Conservation (phyloP, 2,113 vertebrate genomes). For the Poecilia latipinna region DNA sequence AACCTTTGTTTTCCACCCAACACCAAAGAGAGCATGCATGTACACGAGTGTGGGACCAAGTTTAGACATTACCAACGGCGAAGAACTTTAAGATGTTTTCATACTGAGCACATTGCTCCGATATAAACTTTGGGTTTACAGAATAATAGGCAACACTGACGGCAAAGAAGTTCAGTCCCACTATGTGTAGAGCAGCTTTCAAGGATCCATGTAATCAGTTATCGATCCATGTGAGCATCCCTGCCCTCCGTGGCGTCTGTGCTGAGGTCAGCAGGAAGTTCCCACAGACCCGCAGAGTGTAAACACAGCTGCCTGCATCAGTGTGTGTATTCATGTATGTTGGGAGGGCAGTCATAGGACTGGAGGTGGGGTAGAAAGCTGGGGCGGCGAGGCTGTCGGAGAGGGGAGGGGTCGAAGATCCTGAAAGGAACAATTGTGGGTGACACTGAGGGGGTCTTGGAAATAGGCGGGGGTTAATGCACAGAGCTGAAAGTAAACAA, state of each 20-base stretch:
- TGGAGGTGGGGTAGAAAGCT: slow-evolving; percentile 59
- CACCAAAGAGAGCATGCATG: slow-evolving; percentile 19
- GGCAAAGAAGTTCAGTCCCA: not conserved
- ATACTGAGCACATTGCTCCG: not conserved
- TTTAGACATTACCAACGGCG: not conserved
- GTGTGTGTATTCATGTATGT: slow-evolving; percentile 35
- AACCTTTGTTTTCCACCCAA: slow-evolving; percentile 45
- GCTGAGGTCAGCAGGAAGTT: slow-evolving; percentile 77
- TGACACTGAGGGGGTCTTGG: not conserved
- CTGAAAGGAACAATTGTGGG: slow-evolving; percentile 22
- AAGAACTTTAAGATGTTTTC: not conserved
- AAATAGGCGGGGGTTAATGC: slow-evolving; percentile 2
- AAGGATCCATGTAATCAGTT: not conserved
- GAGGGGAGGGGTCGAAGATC: slow-evolving; percentile 1
- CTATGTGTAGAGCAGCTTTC: no score
- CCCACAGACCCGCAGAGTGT: slow-evolving; percentile 65
- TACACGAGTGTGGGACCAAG: not conserved
- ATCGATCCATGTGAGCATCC: not conserved
- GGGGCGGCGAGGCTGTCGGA: slow-evolving; percentile 51
- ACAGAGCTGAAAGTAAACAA: slow-evolving; percentile 52
- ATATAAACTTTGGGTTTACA: not conserved
- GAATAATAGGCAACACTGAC: not conserved
- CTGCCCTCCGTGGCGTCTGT: slow-evolving; percentile 23
- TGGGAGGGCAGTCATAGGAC: slow-evolving; percentile 45
- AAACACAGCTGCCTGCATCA: slow-evolving; percentile 79